A percentile compares a stretch with the other conserved stretches of the same genome.
These are phyloP conservation scores for Opisthocomus hoazin DNA, from an alignment of 2,113 vertebrate species.

Conservation along the genomic window DNA sequence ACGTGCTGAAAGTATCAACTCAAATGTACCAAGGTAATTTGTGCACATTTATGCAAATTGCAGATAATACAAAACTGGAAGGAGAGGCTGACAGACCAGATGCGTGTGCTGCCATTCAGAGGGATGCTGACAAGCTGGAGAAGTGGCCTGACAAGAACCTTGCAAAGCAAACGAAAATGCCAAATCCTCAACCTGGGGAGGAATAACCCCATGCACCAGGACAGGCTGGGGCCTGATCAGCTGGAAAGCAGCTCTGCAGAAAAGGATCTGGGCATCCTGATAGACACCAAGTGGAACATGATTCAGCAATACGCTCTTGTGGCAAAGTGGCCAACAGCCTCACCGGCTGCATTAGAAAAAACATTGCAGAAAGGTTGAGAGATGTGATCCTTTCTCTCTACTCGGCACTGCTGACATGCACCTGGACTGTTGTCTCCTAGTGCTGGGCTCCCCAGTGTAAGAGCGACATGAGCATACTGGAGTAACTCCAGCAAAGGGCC, in stretches of 20 bases:
- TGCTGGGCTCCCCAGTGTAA: background rate
- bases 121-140: background rate
- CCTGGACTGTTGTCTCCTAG: accelerated
- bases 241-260: background rate
- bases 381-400: background rate
- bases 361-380: accelerated
- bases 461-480: background rate
- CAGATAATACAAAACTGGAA: background rate
- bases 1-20: background rate
- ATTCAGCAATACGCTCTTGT: background rate
- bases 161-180: background rate
- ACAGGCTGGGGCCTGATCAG: background rate
- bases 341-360: background rate
- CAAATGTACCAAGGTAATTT: background rate
- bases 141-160: background rate
- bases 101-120: background rate
- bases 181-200: background rate
- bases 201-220: background rate
- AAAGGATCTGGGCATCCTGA: background rate
- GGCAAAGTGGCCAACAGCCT: background rate
- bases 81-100: background rate
- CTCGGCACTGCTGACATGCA: background rate
- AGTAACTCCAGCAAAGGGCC: background rate
- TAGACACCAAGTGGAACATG: background rate
- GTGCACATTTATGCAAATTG: constrained; percentile 1